Conservation (phyloP, 2,797 vertebrate species). For the Etheostoma perlongum region DNA sequence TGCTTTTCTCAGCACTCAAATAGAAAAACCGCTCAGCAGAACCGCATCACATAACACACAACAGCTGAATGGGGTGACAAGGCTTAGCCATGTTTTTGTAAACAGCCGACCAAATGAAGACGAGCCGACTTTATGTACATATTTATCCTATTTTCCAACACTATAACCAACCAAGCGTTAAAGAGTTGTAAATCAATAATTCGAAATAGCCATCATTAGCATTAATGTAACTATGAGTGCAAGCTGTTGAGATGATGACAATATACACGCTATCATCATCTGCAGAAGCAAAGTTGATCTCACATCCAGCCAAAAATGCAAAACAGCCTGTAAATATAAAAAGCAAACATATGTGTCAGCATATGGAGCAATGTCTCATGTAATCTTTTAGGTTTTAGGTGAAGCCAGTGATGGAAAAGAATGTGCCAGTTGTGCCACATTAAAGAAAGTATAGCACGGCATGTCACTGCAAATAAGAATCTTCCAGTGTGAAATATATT, state of each 20-base stretch:
- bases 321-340: not conserved
- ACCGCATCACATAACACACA: slow-evolving; percentile 18
- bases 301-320: slow-evolving; percentile 17
- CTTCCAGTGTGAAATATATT: slow-evolving; percentile 29
- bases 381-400: slow-evolving; percentile 4
- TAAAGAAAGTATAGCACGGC: not conserved
- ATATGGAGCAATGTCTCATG: slow-evolving; percentile 1
- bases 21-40: slow-evolving; percentile 27
- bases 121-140: slow-evolving; percentile 60
- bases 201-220: slow-evolving; percentile 61
- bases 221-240: slow-evolving; percentile 31
- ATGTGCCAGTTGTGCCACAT: not conserved
- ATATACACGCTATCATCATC: slow-evolving; percentile 35
- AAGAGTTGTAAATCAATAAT: slow-evolving; percentile 60
- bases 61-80: slow-evolving; percentile 24
- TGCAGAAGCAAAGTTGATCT: slow-evolving; percentile 4
- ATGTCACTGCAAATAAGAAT: slow-evolving; percentile 11
- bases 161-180: slow-evolving; percentile 58
- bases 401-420: not conserved
- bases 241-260: slow-evolving; percentile 51
- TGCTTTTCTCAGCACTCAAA: slow-evolving; percentile 27
- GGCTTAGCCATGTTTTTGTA: slow-evolving; percentile 39
- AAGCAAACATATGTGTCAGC: not conserved
- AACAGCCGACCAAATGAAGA: slow-evolving; percentile 64
- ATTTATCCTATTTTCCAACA: slow-evolving; percentile 67